Percentiles rank a stretch among this genome's conserved stretches.
These are phyloP conservation scores for Cisticola juncidis DNA, from an alignment of 2,113 vertebrate species.

Conservation along the genomic window DNA sequence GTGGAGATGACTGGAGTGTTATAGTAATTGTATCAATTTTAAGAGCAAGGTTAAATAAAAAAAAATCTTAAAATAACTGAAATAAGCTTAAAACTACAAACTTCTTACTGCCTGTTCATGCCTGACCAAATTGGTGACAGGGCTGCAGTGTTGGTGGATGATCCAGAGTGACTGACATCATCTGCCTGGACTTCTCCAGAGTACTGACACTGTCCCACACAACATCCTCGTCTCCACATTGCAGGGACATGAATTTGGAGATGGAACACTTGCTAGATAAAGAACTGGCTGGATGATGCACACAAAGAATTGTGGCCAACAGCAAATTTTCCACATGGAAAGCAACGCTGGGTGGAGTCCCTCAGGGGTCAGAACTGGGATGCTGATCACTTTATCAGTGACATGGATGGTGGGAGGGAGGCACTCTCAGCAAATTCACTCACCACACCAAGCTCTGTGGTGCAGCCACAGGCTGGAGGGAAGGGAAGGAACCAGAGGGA, in stretches of 20 bases:
- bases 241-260: background rate
- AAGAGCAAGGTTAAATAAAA: background rate
- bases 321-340: background rate
- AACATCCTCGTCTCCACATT: background rate
- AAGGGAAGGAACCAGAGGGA: background rate
- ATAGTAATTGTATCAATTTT: background rate
- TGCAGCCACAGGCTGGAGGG: background rate
- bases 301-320: background rate
- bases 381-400: background rate
- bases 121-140: background rate
- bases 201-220: background rate
- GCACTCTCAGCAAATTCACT: background rate
- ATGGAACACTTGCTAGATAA: background rate
- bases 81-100: background rate
- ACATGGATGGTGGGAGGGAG: fast-evolving
- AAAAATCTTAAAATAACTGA: background rate
- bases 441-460: background rate
- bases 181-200: background rate
- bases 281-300: background rate
- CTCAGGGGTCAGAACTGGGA: background rate
- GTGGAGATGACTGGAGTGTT: background rate
- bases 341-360: background rate
- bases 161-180: fast-evolving
- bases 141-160: background rate
- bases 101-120: background rate